phyloP scores from a whole-genome alignment of 1,140 invertebrate species.

The Sesamia nonagrioides region DNA sequence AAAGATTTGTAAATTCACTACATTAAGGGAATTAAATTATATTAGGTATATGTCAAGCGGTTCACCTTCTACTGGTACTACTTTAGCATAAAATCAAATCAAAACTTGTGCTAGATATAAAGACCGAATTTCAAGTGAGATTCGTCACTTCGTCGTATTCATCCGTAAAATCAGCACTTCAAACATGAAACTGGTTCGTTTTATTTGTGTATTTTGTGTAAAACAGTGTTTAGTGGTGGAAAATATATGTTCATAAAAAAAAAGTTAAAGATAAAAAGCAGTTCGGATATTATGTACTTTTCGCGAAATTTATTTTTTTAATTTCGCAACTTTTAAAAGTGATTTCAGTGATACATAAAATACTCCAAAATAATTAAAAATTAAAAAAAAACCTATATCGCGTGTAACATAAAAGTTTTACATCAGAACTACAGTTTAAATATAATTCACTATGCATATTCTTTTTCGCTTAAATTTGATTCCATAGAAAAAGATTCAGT shows the following conservation, averaged over 20 bases:
- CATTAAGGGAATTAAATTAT: conserved; percentile 43
- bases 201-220: conserved; percentile 48
- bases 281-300: background rate
- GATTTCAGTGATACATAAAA: no score
- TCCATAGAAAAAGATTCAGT: no score
- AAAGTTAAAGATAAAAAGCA: background rate
- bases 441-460: no score
- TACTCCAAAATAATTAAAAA: background rate
- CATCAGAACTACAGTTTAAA: no score
- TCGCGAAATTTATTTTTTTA: background rate
- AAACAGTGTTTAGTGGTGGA: conserved; percentile 32
- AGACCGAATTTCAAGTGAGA: conserved; percentile 54
- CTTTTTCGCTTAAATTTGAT: no score
- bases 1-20: conserved; percentile 17
- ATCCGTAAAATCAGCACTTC: conserved; percentile 54
- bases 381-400: no score
- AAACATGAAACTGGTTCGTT: conserved; percentile 73
- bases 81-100: conserved; percentile 57
- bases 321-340: background rate
- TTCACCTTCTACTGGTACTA: conserved; percentile 60
- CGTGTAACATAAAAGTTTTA: no score
- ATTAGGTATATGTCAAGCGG: conserved; percentile 51
- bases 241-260: background rate
- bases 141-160: conserved; percentile 42
- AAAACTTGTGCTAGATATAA: conserved; percentile 60